These are phyloP conservation scores for Apogon talboti DNA, from an alignment of 2,797 vertebrate genomes.

Conservation along the genomic window DNA sequence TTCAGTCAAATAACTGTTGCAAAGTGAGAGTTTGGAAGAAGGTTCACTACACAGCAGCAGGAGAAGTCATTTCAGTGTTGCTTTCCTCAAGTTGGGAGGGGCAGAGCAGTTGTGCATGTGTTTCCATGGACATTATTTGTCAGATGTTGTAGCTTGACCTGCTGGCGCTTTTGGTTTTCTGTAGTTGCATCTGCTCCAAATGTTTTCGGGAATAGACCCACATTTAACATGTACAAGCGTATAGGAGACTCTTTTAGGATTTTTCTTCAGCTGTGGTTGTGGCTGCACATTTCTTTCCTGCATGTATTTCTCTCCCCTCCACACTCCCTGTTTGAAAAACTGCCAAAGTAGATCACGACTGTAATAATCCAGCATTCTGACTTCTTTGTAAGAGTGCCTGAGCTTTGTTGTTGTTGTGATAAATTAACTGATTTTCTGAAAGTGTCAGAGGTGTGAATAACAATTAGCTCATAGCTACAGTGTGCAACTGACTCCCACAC, in stretches of 20 bases:
- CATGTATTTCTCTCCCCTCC: neutral
- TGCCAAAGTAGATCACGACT: conserved; percentile 42
- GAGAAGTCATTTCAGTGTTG: conserved; percentile 13
- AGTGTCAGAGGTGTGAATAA: conserved; percentile 14
- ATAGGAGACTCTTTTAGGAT: conserved; percentile 18
- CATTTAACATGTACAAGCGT: conserved; percentile 33
- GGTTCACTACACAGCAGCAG: conserved; percentile 6
- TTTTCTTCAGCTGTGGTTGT: conserved; percentile 38
- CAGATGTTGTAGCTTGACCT: conserved; percentile 36
- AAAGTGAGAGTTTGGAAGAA: conserved; percentile 14
- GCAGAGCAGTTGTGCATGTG: conserved; percentile 3
- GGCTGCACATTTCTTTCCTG: conserved; percentile 26
- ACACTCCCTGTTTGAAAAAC: conserved; percentile 22
- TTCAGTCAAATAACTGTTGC: no score
- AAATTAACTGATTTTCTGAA: conserved; percentile 28
- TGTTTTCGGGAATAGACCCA: conserved; percentile 12
- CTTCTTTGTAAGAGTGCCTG: conserved; percentile 8
- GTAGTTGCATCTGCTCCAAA: conserved; percentile 2
- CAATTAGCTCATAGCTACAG: conserved; percentile 1
- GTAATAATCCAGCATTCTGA: conserved; percentile 32
- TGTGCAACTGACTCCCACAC: conserved; percentile 6
- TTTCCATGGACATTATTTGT: conserved; percentile 29
- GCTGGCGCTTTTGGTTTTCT: conserved; percentile 32
- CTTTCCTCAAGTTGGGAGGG: conserved; percentile 48
- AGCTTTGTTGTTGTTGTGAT: conserved; percentile 35